Evolutionary conservation across 2,888 invertebrate genomes (phyloP), one percentile per base, ranked within the genome.

Genomic region (Agriopis aurantiaria): DNA sequence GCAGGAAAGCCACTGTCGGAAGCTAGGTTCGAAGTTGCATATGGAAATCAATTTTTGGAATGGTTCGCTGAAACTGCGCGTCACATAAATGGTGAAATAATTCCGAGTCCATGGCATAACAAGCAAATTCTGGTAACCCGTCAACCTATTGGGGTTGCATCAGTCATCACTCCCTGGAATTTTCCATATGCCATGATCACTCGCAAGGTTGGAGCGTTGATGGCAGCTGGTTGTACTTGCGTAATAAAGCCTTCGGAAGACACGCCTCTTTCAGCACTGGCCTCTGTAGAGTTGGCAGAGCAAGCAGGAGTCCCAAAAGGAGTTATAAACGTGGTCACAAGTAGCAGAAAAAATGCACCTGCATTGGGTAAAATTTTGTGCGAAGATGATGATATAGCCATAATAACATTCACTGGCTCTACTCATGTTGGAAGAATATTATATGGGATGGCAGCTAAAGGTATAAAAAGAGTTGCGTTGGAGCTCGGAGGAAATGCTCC

Each of bases 401-500:
- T 97, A 49, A 96, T 99, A 68, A 99, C 99, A 7, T 99, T 99
- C 86, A 99, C 99, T 6, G 98, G 98, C 56, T 99, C 99, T 7
- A 99, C 99, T 1, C 95, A 95, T 74, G 98, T 99, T 53, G 99
- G 99, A 6, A 99, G 98, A 93, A 95, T 98, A 78, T 88, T 98
- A 1, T 97, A 98, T 88, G 93, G 96, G 57, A 97, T 98, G 83
- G 98, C 97, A 78, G 97, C 99, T 0, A 95, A 96, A 55, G 97
- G 98, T 0, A 96, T 99, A 60, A 99, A 99, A 90, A 95, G 97
- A 72, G 95, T 99, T 7, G 96, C 97, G n/a, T 94, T 99, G 73
- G 99, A 99, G 90, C 94, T 99, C 63, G 99, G 99, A 49, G 99
- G 99, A 8, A 99, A 99, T 95, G 99, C 99, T 0, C 99, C 99